Conservation (phyloP, 1,140 invertebrate species). For the Metopolophium dirhodum region DNA sequence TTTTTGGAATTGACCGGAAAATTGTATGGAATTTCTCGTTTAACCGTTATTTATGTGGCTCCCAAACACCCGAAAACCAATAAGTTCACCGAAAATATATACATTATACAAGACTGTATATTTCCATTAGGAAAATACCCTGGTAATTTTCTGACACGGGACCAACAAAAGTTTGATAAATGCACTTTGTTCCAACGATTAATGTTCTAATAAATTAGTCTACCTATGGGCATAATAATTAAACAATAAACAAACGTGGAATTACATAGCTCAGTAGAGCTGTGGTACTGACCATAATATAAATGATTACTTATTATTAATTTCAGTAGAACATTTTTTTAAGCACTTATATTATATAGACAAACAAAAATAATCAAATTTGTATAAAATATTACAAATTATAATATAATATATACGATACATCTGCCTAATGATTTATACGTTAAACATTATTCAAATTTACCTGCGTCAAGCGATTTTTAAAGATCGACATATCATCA, state of each 20-base stretch:
- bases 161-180: slow-evolving; percentile 47
- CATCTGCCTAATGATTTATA: neutral
- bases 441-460: neutral
- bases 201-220: slow-evolving; percentile 38
- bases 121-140: neutral
- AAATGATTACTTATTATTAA: neutral
- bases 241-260: neutral
- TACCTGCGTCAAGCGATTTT: neutral
- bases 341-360: neutral
- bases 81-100: slow-evolving; percentile 7
- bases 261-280: neutral
- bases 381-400: neutral
- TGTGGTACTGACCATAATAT: neutral
- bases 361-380: neutral
- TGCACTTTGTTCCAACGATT: neutral
- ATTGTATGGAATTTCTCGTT: neutral
- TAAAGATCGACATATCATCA: neutral
- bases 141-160: slow-evolving; percentile 16
- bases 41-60: slow-evolving; percentile 25
- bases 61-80: slow-evolving; percentile 12
- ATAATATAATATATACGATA: neutral
- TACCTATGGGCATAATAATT: neutral
- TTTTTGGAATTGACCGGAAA: neutral
- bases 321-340: neutral
- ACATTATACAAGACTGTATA: slow-evolving; percentile 26